These are phyloP conservation scores for Burhinus oedicnemus DNA, from an alignment of 2,113 vertebrate genomes.

Conservation along the genomic window DNA sequence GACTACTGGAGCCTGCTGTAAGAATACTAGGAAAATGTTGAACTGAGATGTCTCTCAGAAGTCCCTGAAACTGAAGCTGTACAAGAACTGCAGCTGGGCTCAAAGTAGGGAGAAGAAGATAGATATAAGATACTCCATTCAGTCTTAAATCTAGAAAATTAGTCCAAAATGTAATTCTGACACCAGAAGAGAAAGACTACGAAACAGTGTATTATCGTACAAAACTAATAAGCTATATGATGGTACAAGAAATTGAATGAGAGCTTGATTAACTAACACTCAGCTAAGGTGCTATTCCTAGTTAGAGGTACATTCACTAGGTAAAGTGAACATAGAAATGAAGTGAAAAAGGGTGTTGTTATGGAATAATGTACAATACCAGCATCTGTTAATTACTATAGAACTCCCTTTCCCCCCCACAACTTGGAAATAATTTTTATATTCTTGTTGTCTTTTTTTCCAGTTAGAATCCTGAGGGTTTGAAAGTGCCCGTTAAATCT, in stretches of 20 bases:
- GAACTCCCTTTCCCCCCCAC: neutral
- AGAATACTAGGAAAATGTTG: neutral
- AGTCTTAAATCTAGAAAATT: neutral
- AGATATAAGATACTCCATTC: neutral
- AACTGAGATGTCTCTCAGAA: neutral
- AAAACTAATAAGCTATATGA: neutral
- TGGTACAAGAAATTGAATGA: neutral
- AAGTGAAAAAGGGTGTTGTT: neutral
- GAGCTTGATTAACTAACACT: neutral
- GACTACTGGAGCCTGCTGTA: neutral
- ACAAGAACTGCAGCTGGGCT: neutral
- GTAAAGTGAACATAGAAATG: neutral
- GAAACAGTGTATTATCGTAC: neutral
- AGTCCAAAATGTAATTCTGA: neutral
- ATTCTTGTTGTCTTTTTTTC: neutral
- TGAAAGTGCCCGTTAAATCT: neutral
- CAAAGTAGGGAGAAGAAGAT: neutral
- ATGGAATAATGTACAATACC: neutral
- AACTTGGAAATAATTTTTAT: neutral
- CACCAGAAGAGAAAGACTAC: neutral
- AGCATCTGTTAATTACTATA: neutral
- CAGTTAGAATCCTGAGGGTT: neutral
- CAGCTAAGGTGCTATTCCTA: neutral
- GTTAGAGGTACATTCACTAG: neutral
- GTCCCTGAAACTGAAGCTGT: neutral